phyloP scores from a whole-genome alignment of 2,113 vertebrate species.

The Saguinus midas region DNA sequence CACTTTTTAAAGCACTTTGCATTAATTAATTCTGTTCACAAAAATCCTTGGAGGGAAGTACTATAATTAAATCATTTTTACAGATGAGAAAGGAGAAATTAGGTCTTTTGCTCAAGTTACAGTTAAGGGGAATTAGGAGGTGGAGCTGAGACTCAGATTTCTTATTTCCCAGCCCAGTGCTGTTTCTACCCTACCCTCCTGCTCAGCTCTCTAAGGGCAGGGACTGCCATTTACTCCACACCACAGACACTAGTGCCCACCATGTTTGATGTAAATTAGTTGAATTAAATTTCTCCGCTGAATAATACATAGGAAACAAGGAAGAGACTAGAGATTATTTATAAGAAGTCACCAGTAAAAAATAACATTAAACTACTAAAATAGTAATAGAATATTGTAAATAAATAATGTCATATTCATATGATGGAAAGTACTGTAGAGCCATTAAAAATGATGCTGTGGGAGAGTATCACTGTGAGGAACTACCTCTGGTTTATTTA shows the following conservation, averaged over 20 bases:
- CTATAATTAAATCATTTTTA: neutral
- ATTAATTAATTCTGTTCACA: neutral
- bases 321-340: neutral
- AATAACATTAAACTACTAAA: neutral
- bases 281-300: neutral
- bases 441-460: neutral
- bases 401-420: neutral
- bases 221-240: fast-evolving
- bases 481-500: neutral
- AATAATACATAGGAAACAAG: neutral
- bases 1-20: neutral
- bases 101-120: neutral
- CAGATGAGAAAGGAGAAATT: neutral
- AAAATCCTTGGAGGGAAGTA: neutral
- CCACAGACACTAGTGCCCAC: neutral
- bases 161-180: fast-evolving
- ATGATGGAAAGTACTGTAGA: neutral
- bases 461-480: neutral
- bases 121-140: neutral
- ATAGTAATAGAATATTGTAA: neutral
- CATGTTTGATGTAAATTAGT: neutral
- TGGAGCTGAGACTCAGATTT: neutral
- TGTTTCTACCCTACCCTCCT: neutral
- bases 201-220: neutral
- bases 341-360: neutral